These are phyloP conservation scores for Fabriciana adippe DNA, from an alignment of 2,888 invertebrate species.

Conservation along the genomic window DNA sequence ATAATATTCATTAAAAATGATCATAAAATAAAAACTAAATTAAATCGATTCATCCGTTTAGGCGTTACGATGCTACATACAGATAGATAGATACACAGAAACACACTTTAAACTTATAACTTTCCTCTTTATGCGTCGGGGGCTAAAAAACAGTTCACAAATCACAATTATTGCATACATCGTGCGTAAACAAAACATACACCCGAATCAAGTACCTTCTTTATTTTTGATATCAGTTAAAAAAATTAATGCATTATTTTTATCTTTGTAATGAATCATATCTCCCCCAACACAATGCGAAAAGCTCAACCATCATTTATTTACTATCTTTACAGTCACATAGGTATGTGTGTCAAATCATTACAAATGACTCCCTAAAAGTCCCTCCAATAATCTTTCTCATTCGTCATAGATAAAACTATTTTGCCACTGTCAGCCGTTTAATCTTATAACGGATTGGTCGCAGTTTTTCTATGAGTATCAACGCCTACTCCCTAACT, in stretches of 20 bases:
- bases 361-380: slow-evolving; percentile 41
- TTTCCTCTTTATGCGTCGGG: no score
- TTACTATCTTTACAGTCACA: slow-evolving; percentile 28
- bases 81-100: no score
- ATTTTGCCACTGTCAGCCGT: slow-evolving; percentile 49
- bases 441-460: slow-evolving; percentile 42
- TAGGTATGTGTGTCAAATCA: slow-evolving; percentile 34
- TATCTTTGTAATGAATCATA: slow-evolving; percentile 24
- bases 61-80: no score
- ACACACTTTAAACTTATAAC: no score
- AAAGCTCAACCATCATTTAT: slow-evolving; percentile 29
- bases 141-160: no score
- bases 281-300: slow-evolving; percentile 19
- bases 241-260: slow-evolving; percentile 10
- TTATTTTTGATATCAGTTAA: no score
- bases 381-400: slow-evolving; percentile 46
- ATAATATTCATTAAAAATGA: no score
- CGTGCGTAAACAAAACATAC: no score
- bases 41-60: no score
- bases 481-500: slow-evolving; percentile 28
- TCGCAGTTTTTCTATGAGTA: slow-evolving; percentile 34
- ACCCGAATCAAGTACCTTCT: no score
- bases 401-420: slow-evolving; percentile 56
- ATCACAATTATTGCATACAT: no score
- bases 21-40: no score